These are phyloP conservation scores for Polydrusus pterygomalis DNA, from an alignment of 2,888 invertebrate genomes.

Conservation along the genomic window DNA sequence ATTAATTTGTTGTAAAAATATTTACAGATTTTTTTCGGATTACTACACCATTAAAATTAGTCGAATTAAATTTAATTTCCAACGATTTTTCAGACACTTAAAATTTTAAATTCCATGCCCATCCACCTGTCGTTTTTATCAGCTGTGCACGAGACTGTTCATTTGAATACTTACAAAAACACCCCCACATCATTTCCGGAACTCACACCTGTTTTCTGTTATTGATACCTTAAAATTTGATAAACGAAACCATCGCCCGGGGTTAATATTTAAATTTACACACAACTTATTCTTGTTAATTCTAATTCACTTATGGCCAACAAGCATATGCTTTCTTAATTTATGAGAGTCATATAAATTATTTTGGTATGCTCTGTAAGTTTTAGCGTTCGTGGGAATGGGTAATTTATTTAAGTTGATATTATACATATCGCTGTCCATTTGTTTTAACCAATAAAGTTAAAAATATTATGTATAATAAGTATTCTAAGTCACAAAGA, in stretches of 20 bases:
- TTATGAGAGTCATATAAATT: slow-evolving; percentile 38
- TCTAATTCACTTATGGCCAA: slow-evolving; percentile 40
- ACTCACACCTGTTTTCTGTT: slow-evolving; percentile 62
- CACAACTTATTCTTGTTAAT: slow-evolving; percentile 43
- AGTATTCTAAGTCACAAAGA: too few relatives aligned
- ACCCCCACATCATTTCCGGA: slow-evolving; percentile 63
- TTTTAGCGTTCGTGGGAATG: slow-evolving; percentile 15
- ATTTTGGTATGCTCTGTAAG: slow-evolving; percentile 25
- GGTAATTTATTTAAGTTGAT: slow-evolving; percentile 14
- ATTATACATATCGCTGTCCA: not conserved
- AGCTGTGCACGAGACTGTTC: slow-evolving; percentile 40
- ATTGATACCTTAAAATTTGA: slow-evolving; percentile 57
- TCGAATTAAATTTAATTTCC: slow-evolving; percentile 12
- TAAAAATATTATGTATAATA: too few relatives aligned
- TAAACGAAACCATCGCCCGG: slow-evolving; percentile 55
- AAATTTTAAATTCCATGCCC: slow-evolving; percentile 13
- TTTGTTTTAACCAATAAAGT: too few relatives aligned
- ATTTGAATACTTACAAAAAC: slow-evolving; percentile 64
- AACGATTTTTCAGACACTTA: slow-evolving; percentile 16
- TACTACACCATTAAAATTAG: not conserved
- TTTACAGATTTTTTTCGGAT: too few relatives aligned
- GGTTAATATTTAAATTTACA: slow-evolving; percentile 49
- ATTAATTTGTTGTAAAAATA: too few relatives aligned
- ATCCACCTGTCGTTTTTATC: slow-evolving; percentile 49
- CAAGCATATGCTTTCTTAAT: slow-evolving; percentile 45